A percentile compares a stretch with the other conserved stretches of the same genome.
Evolutionary conservation across 2,797 vertebrate species (phyloP).

Genomic region (Darevskia nairensis): DNA sequence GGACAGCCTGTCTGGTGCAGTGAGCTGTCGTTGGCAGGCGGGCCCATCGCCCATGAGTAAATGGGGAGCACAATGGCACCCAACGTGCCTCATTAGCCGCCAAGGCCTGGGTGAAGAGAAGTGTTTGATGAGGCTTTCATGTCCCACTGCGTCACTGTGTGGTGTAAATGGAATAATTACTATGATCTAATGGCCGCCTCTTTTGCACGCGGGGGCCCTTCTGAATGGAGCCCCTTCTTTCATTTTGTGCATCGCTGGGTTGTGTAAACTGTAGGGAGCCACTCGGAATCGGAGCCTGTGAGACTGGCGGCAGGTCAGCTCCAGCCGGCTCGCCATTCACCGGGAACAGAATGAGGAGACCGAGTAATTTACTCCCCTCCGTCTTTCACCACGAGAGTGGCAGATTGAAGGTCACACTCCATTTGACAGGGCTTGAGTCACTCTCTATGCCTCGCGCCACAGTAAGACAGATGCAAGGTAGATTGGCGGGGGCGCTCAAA

Average conservation of each 20-base stretch:
- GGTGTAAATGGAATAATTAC: conserved; percentile 86
- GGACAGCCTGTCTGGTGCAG: conserved; percentile 78
- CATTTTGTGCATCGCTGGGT: conserved; percentile 78
- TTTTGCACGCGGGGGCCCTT: conserved; percentile 75
- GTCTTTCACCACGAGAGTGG: conserved; percentile 78
- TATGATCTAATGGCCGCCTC: conserved; percentile 87
- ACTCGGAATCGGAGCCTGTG: conserved; percentile 74
- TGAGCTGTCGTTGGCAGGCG: conserved; percentile 80
- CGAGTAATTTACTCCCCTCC: conserved; percentile 71
- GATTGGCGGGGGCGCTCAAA: conserved; percentile 38
- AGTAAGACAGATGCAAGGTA: conserved; percentile 74
- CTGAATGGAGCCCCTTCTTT: conserved; percentile 80
- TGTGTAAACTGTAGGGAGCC: conserved; percentile 81
- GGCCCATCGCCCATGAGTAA: conserved; percentile 80
- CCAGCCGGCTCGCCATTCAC: conserved; percentile 74
- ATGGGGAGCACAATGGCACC: conserved; percentile 81
- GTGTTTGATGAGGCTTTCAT: conserved; percentile 83
- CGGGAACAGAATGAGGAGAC: conserved; percentile 75
- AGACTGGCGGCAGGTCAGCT: conserved; percentile 78
- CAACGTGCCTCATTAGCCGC: conserved; percentile 84
- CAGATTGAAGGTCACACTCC: conserved; percentile 84
- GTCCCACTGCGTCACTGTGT: conserved; percentile 82
- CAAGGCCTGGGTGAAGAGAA: conserved; percentile 72
- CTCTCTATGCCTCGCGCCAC: conserved; percentile 57
- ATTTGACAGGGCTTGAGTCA: conserved; percentile 70